Evolutionary conservation across 1,140 invertebrate species (phyloP), one percentile per base, ranked within the genome.

Genomic region (Drosophila murphyi): DNA sequence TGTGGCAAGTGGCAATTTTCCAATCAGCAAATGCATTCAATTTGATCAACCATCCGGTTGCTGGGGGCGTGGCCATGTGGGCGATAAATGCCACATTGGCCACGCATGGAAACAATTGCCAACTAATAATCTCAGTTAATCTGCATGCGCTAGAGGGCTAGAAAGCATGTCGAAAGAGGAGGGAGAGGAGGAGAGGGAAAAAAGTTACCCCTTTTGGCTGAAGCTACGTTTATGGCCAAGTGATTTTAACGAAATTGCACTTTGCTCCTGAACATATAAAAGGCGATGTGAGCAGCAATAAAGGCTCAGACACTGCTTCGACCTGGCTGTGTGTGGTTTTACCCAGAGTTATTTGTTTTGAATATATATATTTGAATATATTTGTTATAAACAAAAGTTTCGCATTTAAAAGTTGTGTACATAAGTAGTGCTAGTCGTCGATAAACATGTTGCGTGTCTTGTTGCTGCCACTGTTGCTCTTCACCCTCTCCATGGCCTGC

Each of bases 1-100:
- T 6, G 37, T 28, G 31, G 45, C 67, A 45, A 77, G 75, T 75
- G 70, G 81, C 83, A 90, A 89, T 88, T 90, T 91, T 91, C 72
- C 80, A 92, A 92, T 92, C 90, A 92, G 79, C 83, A 92, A 92
- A 92, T 92, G 90, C 90, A 90, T 92, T 92, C 90, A 92, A 74
- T 83, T 72, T 89, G 80, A 69, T 86, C 83, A 79, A 63, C 78
- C 80, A 91, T 61, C 67, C 72, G 68, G 57, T 10, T 70, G 52
- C 70, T 60, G 74, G 69, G 72, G 70, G 83, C 72, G 79, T 81
- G 81, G 68, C 56, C 10, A 55, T 39, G 80, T 80, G 74, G 76
- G 71, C 47, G 56, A 67, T 81, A 78, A 88, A 79, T 76, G 65
- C 61, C 52, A 54, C 52, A 62, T 78, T 86, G 75, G 77, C 60